Evolutionary conservation across 2,888 invertebrate species (phyloP), one percentile per base, ranked within the genome.

Genomic region (Nephrotoma flavescens): DNA sequence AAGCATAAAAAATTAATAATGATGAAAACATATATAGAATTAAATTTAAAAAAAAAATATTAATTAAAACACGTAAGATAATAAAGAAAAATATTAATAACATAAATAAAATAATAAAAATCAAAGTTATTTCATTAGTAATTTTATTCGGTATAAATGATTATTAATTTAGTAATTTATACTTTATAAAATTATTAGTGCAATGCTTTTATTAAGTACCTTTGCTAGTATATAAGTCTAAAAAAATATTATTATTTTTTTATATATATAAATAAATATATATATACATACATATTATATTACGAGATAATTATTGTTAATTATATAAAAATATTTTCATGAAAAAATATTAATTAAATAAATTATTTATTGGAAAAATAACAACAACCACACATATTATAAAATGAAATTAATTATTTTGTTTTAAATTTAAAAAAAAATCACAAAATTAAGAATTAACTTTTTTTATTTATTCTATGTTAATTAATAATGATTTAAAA

Each of bases 121-220:
- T 71, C 71, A 11, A 71, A 71, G 71, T 71, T 71, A 71, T 71
- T 71, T 7, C 71, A 31, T 31, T 71, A 31, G 31, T 31, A 71
- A 71, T 71, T 71, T 71, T 71, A 31, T 71, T 31, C 71, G 11
- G 9, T 71, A 71, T 71, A 31, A 71, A 71, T 71, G 2, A 31
- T 31, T 71, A 71, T 84, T 42, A 6, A 42, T 83, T 47, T 11
- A 12, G 41, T 41, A 83, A 5, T 84, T 15, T 84, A 42, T 42
- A 42, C 42, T 42, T 84, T n/a, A 84, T 42, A 42, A 42, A 84
- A 42, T 42, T 84, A 42, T 12, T n/a, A 42, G 42, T 42, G 84
- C 15, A 11, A 84, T 84, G 84, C 84, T 84, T 84, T 84, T 71
- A 71, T 71, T 84, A 84, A 84, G 84, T 84, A 84, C 84, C 84